Percentiles rank a stretch among this genome's conserved stretches.
phyloP scores from a whole-genome alignment of 2,888 invertebrate genomes.

The Cylloceria caligata region DNA sequence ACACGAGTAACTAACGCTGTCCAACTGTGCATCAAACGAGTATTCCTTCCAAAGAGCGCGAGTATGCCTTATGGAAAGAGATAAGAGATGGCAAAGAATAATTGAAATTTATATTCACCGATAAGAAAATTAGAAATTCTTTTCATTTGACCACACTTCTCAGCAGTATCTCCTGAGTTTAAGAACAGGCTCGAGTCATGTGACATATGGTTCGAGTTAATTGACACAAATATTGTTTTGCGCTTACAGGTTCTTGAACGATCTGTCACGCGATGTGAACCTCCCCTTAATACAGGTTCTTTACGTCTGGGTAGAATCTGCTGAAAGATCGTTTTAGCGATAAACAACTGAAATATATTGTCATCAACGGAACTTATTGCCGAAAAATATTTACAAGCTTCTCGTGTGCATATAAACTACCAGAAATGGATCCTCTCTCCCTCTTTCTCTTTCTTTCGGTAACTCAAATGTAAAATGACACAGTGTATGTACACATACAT shows the following conservation, averaged over 20 bases:
- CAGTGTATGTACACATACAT: slow-evolving; percentile 58
- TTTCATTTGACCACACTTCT: not conserved
- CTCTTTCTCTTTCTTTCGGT: not conserved
- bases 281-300: no score
- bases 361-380: not conserved
- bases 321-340: not conserved
- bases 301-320: no score
- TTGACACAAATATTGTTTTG: no score
- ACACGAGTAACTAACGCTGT: not conserved
- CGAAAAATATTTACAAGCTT: slow-evolving; percentile 22
- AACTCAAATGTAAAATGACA: slow-evolving; percentile 8
- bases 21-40: no score
- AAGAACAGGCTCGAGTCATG: not conserved
- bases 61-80: not conserved
- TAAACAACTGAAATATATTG: not conserved
- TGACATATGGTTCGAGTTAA: no score
- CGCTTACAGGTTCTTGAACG: no score
- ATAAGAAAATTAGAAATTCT: not conserved
- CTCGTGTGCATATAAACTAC: not conserved
- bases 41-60: not conserved
- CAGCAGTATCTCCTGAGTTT: not conserved
- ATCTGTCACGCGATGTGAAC: no score
- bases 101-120: not conserved
- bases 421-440: not conserved
- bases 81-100: not conserved